These are phyloP conservation scores for Myodes glareolus DNA, from an alignment of 2,113 vertebrate genomes.

Conservation along the genomic window DNA sequence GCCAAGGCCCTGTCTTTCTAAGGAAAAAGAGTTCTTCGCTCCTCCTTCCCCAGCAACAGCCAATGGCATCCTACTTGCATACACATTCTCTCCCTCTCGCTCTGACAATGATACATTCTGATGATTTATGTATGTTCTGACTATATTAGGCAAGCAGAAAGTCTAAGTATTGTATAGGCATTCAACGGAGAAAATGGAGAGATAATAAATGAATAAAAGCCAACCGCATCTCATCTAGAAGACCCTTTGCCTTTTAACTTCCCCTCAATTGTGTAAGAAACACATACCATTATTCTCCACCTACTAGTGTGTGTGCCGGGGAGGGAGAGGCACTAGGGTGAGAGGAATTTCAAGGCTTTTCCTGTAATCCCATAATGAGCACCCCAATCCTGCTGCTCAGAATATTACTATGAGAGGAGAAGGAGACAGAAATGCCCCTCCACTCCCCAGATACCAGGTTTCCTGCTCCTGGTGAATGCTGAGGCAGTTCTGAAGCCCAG, in stretches of 20 bases:
- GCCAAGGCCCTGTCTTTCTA: not conserved
- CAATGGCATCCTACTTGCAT: not conserved
- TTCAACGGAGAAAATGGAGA: not conserved
- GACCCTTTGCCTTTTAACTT: not conserved
- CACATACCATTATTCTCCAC: not conserved
- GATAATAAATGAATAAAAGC: not conserved
- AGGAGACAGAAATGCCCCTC: not conserved
- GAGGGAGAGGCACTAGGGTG: not conserved
- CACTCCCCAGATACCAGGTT: not conserved
- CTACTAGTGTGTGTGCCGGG: not conserved
- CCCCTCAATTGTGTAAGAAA: not conserved
- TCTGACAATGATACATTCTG: not conserved
- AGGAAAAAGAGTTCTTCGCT: not conserved
- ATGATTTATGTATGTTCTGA: not conserved
- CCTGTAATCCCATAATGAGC: not conserved
- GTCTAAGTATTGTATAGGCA: not conserved
- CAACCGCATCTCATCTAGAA: not conserved
- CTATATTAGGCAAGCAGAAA: not conserved
- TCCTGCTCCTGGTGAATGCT: not conserved
- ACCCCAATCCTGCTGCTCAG: not conserved
- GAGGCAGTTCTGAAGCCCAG: not conserved
- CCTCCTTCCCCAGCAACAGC: not conserved
- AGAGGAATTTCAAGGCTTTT: not conserved
- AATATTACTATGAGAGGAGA: not conserved
- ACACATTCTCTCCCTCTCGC: no score